Base-by-base conservation (phyloP, 2,113 vertebrate species). In the Narcine bancroftii region DNA sequence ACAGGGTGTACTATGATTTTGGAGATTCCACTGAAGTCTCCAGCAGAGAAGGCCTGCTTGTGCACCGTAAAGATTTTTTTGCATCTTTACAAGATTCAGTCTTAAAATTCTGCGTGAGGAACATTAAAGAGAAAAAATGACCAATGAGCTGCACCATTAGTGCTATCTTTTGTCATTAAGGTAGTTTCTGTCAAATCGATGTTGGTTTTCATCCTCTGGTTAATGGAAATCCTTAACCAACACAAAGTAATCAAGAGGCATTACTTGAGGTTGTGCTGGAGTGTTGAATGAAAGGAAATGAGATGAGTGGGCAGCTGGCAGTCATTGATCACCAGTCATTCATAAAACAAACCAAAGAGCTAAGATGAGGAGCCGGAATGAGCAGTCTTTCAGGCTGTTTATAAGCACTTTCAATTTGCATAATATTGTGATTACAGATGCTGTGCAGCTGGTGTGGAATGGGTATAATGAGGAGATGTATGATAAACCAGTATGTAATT, bases 231-330 rank as follows among this genome's bases (percentile, higher is more conserved):
- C 3, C 29, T 56, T 85, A 56, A 19, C 81, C 29, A 56, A 85
- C 81, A 24, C 93, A 92, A 93, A 93, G 93, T 93, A 94, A 94
- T 94, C 94, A 93, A 45, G 3, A 85, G 73, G 94, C 94, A 89
- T 93, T 94, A 93, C 94, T 94, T 95, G 93, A 93, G 93, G 93
- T 93, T 95, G 92, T 93, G 92, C 85, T 94, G 94, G 93, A 94
- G 92, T 94, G 94, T 94, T 92, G 73, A 81, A 94, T 94, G 93
- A 94, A 94, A 94, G 92, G 94, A 94, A 95, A 95, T 94, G 94
- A 94, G 92, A 93, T 96, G 95, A 96, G 95, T 96, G 96, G 96
- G 95, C 95, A 96, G 95, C 95, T 42, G 87, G 63, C 63, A 66
- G 87, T 24, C 63, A 66, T 89, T 65, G 63, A 66, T 89, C 63